Evolutionary conservation across 2,113 vertebrate genomes (phyloP), one percentile per base, ranked within the genome.

Genomic region (Cyanocitta stelleri): DNA sequence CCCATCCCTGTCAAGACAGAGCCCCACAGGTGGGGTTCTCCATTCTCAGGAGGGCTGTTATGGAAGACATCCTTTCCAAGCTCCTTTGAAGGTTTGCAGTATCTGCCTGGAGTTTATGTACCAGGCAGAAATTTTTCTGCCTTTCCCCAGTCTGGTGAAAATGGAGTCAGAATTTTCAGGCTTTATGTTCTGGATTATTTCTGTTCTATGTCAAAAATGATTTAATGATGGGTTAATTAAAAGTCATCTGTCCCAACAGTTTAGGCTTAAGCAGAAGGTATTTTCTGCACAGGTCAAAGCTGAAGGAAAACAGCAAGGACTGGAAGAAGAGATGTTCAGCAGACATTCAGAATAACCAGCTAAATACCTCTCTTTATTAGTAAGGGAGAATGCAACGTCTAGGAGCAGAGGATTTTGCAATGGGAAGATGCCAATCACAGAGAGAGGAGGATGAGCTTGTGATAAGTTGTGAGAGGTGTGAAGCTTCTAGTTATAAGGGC

Each of bases 161-260:
- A 0, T 1, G 7, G 37, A 87, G 26, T 58, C 23, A 35, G 58
- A 62, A 80, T 76, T 66, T 81, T 76, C 27, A 82, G 73, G 43
- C 32, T 37, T 71, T 88, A 52, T 3, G 1, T 41, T 89, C 68
- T 7, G 12, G 24, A 49, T 92, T 89, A 56, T 80, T 91, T 95
- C 56, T 93, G 39, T 15, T 85, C 22, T 37, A 3, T 54, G 20
- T 79, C 58, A 93, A 85, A 76, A 43, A 49, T 24, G 4, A 76
- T 89, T 85, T 85, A 54, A 55, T 66, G 62, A 76, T 56, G 72
- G n/a, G 79, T 44, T 88, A 96, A 95, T 93, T 85, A 76, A 48
- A 91, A 82, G 13, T 35, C 32, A 63, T 68, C 56, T 85, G 71
- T 79, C 85, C 46, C 54, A 91, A 79, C 54, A 93, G 17, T 71